A percentile compares a stretch with the other conserved stretches of the same genome.
Conservation (phyloP, 2,888 invertebrate genomes). For the Xanthia togata region DNA sequence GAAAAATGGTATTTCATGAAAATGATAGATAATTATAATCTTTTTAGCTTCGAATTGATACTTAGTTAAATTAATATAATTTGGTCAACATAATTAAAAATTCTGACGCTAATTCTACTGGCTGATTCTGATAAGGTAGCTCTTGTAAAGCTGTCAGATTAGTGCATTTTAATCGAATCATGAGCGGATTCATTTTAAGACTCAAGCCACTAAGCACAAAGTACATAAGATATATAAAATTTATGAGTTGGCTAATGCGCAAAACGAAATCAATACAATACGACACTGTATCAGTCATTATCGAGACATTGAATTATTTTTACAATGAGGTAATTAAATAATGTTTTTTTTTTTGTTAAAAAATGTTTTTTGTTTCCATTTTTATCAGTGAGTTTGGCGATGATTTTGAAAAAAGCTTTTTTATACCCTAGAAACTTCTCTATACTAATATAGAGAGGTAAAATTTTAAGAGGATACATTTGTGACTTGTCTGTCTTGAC, state of each 20-base stretch:
- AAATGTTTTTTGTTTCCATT: not conserved
- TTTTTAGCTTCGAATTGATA: not conserved
- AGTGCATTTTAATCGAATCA: not conserved
- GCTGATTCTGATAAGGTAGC: no score
- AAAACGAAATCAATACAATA: constrained; percentile 13
- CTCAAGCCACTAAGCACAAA: not conserved
- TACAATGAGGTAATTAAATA: not conserved
- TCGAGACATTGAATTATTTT: constrained; percentile 1
- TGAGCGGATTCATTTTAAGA: not conserved
- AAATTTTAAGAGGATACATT: not conserved
- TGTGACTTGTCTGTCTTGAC: not conserved
- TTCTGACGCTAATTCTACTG: not conserved
- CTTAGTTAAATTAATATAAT: not conserved
- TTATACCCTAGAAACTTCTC: not conserved
- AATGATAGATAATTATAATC: not conserved
- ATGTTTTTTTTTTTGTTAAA: not conserved
- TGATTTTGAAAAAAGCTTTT: not conserved
- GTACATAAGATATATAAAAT: no score
- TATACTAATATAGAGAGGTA: not conserved
- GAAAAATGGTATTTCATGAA: not conserved
- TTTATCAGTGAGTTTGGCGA: not conserved
- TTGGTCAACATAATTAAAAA: not conserved
- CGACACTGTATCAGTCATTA: constrained; percentile 22
- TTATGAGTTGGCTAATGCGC: not conserved
- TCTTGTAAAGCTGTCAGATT: not conserved